Base-by-base conservation (phyloP, 2,888 invertebrate species). In the Cryptocheilus praepositus region DNA sequence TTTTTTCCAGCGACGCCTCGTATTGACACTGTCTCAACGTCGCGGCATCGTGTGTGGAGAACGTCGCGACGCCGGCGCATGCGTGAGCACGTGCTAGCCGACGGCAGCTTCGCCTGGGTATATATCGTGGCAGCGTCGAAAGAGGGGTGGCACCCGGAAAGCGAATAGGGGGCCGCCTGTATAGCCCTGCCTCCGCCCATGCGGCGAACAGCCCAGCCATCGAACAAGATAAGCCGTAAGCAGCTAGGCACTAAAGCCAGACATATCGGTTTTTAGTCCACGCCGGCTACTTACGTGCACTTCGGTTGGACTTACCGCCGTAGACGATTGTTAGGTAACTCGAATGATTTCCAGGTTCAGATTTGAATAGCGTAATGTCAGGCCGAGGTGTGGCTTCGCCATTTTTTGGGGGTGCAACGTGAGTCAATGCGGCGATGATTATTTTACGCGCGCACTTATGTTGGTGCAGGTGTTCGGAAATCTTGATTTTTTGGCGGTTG, bases 161-260 rank as follows among this genome's bases (percentile, higher is more conserved):
- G 84, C 87, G 85, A 86, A 86, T 85, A 83, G 84, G 84, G 84
- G 76, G 80, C 80, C 81, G 82, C 75, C 83, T 79, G 80, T 77
- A 77, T 78, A 69, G 75, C 81, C 77, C 80, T 83, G 84, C 85
- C 87, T 82, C 86, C 86, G 86, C 86, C 86, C 86, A 86, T 86
- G 79, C 73, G 73, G 64, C 70, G 71, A 67, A 61, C 79, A 77
- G 69, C 75, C 75, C 77, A 61, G 69, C 77, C 75, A 75, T 70
- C 72, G 65, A 62, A 65, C 70, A 55, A 74, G 76, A 79, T 76
- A 72, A 70, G 71, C 71, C 70, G 73, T 73, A 68, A 77, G 73
- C 74, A 69, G 58, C 77, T 64, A 54, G 73, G 67, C 73, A 72
- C 70, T 62, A 70, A 70, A 77, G 69, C 65, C 71, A 56, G 66